Base-by-base conservation (phyloP, 2,888 invertebrate species). In the Hipparchia semele region DNA sequence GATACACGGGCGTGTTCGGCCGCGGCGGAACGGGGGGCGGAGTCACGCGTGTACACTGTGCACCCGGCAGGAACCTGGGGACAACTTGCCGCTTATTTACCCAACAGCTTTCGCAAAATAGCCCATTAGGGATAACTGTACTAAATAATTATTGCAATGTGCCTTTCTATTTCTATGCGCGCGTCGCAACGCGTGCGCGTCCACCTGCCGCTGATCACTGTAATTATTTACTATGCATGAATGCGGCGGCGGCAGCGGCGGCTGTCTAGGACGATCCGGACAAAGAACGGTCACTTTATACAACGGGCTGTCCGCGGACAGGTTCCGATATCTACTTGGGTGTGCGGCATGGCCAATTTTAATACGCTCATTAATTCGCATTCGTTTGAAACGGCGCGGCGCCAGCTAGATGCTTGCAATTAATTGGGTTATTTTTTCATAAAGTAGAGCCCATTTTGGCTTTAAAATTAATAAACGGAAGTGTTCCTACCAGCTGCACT, bases 211-310 rank as follows among this genome's bases (percentile, higher is more conserved):
- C 82, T 89, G 93, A 91, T 92, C 92, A 90, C 90, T 87, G 90
- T 91, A 91, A 93, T 94, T 93, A 93, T 92, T 93, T 94, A 92
- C 92, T 92, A 94, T 92, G 92, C 93, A 92, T 91, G 93, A 91
- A 92, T 92, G 93, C 88, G 82, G 77, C 79, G 78, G 71, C 78
- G 78, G 70, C 78, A 77, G 77, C 82, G 85, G 87, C 89, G 88
- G 88, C 86, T 88, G 91, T 89, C 91, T 91, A 90, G 89, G 91
- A 90, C 90, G 89, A 87, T 84, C 83, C 84, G 91, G 92, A 92
- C 92, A 92, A 92, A 92, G 92, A 89, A 89, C 89, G 90, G 88
- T 87, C 90, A 84, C 86, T 84, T 79, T 72, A 78, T 80, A 83
- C 87, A 88, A 87, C 88, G 86, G 83, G 82, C 85, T 81, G 80